Evolutionary conservation across 1,140 invertebrate species (phyloP), one percentile per base, ranked within the genome.

Genomic region (Plutomurus gul): DNA sequence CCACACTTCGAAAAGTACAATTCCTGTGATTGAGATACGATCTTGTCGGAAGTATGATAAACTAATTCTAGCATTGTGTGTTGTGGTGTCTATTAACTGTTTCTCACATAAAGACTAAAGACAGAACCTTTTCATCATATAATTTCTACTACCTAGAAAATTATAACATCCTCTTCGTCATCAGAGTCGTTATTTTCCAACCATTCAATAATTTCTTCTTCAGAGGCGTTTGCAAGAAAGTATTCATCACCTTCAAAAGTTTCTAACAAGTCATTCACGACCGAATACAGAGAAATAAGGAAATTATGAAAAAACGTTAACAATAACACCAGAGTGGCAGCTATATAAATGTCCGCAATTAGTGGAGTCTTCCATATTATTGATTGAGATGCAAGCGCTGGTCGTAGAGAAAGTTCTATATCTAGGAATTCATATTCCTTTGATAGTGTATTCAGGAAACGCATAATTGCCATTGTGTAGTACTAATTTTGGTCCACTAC

Each of bases 281-380:
- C 30, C 11, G 30, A 70, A 25, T 33, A 70, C 16, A 70, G n/a
- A 30, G 60, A 27, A 27, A 70, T 30, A 1, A 33, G 22, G 33
- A 70, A 70, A 36, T 70, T 70, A 18, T 70, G 60, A 30, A 70
- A n/a, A 25, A 70, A 70, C 11, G 60, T 70, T 27, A 70, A 36
- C 1, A 70, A 18, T 10, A 70, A 70, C 1, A 70, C 22, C 4
- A 70, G 16, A 1, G 30, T 70, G 2, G 60, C 60, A 13, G 25
- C 60, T 11, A 70, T 33, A 30, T 70, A 70, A 33, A 70, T 70
- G 25, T 70, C 60, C 20, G 60, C 60, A 4, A 33, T 16, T 4
- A 70, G 10, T 30, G 25, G 25, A 33, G 60, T 30, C 33, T 30
- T 70, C 10, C 8, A 22, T 37, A 36, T 30, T 33, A 70, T 33